Evolutionary conservation across 2,888 invertebrate species (phyloP), one percentile per base, ranked within the genome.

Genomic region (Anticlea derivata): DNA sequence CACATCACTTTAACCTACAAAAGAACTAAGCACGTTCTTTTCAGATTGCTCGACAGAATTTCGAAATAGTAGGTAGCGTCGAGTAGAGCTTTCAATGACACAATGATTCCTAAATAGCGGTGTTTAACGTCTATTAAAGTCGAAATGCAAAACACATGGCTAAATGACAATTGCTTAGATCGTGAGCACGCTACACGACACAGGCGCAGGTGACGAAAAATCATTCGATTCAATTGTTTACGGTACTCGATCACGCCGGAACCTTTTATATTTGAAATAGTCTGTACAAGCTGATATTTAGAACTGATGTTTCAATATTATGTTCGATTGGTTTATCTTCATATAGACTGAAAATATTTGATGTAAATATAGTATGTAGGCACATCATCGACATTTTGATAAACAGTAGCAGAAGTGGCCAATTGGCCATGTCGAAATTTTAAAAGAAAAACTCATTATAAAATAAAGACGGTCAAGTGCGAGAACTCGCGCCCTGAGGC

Each of bases 171-270:
- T 60, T 65, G 62, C 53, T 50, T 17, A 50, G 66, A 65, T 75
- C 76, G 77, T 76, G 78, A 70, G 66, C 57, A 66, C 68, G 69
- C 68, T 68, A 70, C 74, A 63, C 51, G 63, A 66, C 60, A 45
- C 58, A 45, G 55, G 23, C 45, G 61, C 73, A 78, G 70, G 78
- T 78, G 78, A 75, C 70, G 77, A 75, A 76, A 76, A 75, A 72
- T 56, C 51, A 55, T 70, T 65, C 67, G 44, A 74, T 68, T 70
- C 73, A 72, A 75, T 78, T 74, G 76, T 71, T 65, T 68, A 60
- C 55, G 61, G 61, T 65, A 62, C 65, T 64, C 49, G 61, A 64
- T 67, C 65, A 54, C 53, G 55, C 52, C 60, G 53, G 49, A 60
- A 68, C 70, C 58, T 60, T 61, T 63, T 60, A 61, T 50, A 60